Base-by-base conservation (phyloP, 2,113 vertebrate genomes). In the Sinocyclocheilus grahami region DNA sequence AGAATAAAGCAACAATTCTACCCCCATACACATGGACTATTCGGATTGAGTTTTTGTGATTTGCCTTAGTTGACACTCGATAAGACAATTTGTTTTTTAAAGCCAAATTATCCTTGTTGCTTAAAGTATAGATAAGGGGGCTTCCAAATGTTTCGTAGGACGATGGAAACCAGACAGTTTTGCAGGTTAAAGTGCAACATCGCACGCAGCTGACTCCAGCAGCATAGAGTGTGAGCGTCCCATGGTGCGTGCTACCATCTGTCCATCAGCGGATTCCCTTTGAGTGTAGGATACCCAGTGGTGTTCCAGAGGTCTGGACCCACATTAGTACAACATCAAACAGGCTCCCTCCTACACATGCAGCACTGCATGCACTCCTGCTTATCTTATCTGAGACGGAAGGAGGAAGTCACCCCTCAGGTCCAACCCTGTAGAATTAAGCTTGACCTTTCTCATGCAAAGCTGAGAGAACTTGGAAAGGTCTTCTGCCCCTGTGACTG, bases 401-500 rank as follows among this genome's bases (percentile, higher is more conserved):
- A 91, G 75, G 86, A 91, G 91, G 91, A 92, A 91, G 85, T 67
- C 46, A 58, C 82, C 88, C 88, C 71, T 85, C 84, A 84, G 79
- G 63, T 71, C 75, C 74, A 76, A 80, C 86, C 72, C 77, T 89
- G 83, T 84, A 91, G 83, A 80, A 85, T 87, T 82, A 82, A 86
- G 84, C 13, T 10, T 90, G 91, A 94, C 90, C 91, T 94, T 93
- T 93, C 67, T 86, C 74, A 91, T 91, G 92, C 90, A 93, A 93
- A 82, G 86, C 63, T 74, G 16, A 80, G 51, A 42, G 51, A 79
- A 86, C 53, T n/a, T 78, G 33, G 24, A 86, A 37, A 84, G 58
- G 85, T 37, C 84, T 79, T 71, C 78, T 84, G 82, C n/a, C 78
- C 85, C 10, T 11, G 62, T 33, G 55, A 76, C 71, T 60, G 33